A percentile compares a stretch with the other conserved stretches of the same genome.
Conservation (phyloP, 92 coral and sea anemone genomes). For the Heteractis magnifica region DNA sequence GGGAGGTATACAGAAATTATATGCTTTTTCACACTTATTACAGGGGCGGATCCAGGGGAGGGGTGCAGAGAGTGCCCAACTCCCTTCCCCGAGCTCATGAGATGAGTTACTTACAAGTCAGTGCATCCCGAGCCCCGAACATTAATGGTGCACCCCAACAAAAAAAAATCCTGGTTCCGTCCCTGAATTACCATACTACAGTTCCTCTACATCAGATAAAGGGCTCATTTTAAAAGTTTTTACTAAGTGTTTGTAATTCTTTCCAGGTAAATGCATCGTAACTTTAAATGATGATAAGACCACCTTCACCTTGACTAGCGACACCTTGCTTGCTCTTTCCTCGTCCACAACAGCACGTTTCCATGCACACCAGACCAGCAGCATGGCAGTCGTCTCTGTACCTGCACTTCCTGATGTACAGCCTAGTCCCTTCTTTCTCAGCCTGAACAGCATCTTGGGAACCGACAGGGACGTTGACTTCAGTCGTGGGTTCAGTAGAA, state of each 20-base stretch:
- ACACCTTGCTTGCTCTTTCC: conserved; percentile 21
- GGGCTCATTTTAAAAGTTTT: not conserved
- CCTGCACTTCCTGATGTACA: conserved; percentile 7
- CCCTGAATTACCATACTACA: too few species aligned
- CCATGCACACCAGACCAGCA: conserved; percentile 9
- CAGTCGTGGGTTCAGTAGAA: conserved; percentile 19
- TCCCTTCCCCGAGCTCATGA: too few species aligned
- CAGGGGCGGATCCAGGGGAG: too few species aligned
- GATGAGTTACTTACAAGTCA: too few species aligned
- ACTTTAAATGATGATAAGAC: not conserved
- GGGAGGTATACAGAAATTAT: too few species aligned
- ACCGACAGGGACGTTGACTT: conserved; percentile 32
- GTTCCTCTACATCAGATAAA: too few species aligned
- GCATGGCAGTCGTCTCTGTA: conserved; percentile 16
- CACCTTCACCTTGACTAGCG: not conserved
- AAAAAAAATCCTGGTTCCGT: too few species aligned
- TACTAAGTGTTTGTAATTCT: not conserved
- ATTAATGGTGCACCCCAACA: too few species aligned
- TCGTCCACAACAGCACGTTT: conserved; percentile 11
- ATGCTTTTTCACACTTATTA: too few species aligned
- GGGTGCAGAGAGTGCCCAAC: too few species aligned
- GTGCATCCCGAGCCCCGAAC: too few species aligned
- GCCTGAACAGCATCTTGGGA: conserved; percentile 24
- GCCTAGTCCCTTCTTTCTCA: conserved; percentile 25
- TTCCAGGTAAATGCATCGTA: not conserved